These are phyloP conservation scores for Babylonia areolata DNA, from an alignment of 1,140 invertebrate genomes.

Conservation along the genomic window DNA sequence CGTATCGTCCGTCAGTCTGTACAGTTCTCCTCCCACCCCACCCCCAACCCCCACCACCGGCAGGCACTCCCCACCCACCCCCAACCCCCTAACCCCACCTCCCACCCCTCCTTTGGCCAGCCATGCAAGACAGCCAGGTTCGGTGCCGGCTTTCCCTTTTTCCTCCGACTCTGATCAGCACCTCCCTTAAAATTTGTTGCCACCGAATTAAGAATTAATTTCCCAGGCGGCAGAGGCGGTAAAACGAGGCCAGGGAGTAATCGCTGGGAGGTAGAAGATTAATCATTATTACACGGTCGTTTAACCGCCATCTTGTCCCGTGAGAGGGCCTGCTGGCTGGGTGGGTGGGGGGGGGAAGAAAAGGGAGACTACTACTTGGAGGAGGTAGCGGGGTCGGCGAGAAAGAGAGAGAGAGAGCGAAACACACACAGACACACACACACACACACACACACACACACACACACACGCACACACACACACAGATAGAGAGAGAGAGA, in stretches of 20 bases:
- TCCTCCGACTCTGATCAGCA: neutral
- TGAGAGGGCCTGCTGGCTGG: neutral
- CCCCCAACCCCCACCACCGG: neutral
- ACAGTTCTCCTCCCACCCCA: neutral
- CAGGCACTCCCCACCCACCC: neutral
- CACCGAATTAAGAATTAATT: constrained; percentile 50
- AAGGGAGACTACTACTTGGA: no score
- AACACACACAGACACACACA: no score
- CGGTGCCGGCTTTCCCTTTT: neutral
- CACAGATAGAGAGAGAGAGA: no score
- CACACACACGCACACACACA: no score
- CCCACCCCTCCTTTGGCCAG: neutral
- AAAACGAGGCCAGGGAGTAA: constrained; percentile 47
- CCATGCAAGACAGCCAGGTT: constrained; percentile 11
- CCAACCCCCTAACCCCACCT: neutral
- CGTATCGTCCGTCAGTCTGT: neutral
- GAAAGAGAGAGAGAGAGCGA: no score
- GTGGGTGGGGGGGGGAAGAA: no score
- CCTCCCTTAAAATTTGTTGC: constrained; percentile 40
- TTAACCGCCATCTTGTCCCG: constrained; percentile 40
- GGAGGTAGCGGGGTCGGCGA: no score
- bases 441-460: no score
- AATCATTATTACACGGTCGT: constrained; percentile 48
- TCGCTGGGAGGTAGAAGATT: constrained; percentile 43
- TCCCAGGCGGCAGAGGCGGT: constrained; percentile 41